These are phyloP conservation scores for Microvelia longipes DNA, from an alignment of 1,140 invertebrate species.

Conservation along the genomic window DNA sequence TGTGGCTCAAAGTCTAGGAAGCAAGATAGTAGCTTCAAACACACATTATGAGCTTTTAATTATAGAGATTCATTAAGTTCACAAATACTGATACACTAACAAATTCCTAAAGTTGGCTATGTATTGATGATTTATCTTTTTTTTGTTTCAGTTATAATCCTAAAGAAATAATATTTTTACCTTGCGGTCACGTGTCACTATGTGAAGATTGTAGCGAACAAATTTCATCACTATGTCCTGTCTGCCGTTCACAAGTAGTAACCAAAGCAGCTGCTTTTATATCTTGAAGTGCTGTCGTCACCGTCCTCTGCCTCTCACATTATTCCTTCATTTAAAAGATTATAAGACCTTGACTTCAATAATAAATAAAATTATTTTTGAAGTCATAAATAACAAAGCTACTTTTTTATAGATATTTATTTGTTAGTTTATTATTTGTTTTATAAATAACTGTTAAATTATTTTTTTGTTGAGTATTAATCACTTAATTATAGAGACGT, in stretches of 20 bases:
- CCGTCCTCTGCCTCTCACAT: background rate
- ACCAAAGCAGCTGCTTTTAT: constrained; percentile 13
- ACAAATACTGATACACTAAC: too few relatives aligned
- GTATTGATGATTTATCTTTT: constrained; percentile 1
- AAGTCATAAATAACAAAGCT: too few relatives aligned
- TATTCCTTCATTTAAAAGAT: background rate
- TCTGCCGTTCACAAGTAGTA: constrained; percentile 34
- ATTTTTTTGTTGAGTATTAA: too few relatives aligned
- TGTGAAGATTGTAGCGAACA: constrained; percentile 64
- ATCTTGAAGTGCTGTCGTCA: background rate
- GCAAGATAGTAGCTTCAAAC: too few relatives aligned
- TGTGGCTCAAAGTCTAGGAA: too few relatives aligned
- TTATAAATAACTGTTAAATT: too few relatives aligned
- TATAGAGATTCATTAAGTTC: too few relatives aligned
- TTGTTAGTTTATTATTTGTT: too few relatives aligned
- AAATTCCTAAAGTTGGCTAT: too few relatives aligned
- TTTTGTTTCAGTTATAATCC: constrained; percentile 16
- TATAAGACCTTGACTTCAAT: background rate
- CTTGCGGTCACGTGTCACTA: constrained; percentile 67
- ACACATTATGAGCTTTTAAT: too few relatives aligned
- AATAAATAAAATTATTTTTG: background rate
- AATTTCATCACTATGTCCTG: constrained; percentile 48
- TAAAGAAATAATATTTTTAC: constrained; percentile 53
- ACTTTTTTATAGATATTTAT: too few relatives aligned
- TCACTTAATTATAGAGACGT: too few relatives aligned